These are phyloP conservation scores for Laupala kohalensis DNA, from an alignment of 1,140 invertebrate species.

Conservation along the genomic window DNA sequence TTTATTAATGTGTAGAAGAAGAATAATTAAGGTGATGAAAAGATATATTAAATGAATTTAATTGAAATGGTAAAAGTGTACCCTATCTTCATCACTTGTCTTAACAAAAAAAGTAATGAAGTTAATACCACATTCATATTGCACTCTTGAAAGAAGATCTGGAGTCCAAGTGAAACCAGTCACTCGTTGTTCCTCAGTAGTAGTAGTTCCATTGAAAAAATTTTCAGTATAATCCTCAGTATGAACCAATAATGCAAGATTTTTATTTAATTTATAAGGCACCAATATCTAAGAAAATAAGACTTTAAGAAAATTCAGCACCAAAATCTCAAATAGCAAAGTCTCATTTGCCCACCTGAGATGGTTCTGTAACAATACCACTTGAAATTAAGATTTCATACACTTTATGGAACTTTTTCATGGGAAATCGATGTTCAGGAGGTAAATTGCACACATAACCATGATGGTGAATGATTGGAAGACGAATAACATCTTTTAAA, in stretches of 20 bases:
- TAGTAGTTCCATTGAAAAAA: conserved; percentile 24
- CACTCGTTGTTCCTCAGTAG: conserved; percentile 21
- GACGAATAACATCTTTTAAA: conserved; percentile 14
- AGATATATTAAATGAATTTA: too few species aligned
- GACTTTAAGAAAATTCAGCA: conserved; percentile 4
- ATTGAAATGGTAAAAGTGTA: too few species aligned
- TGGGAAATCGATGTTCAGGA: conserved; percentile 26
- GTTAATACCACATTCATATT: conserved; percentile 27
- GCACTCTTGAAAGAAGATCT: conserved; percentile 23
- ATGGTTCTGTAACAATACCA: conserved; percentile 22
- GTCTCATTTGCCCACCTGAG: conserved; percentile 16
- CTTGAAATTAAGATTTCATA: conserved; percentile 22
- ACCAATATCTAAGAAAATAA: conserved; percentile 20
- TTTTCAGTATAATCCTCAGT: conserved; percentile 23
- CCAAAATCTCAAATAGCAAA: not conserved
- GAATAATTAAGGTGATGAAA: conserved; percentile 1
- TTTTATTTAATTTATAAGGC: conserved; percentile 18
- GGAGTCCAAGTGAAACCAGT: conserved; percentile 26
- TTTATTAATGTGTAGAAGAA: not conserved
- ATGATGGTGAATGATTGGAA: conserved; percentile 27
- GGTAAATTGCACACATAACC: conserved; percentile 26
- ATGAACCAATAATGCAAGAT: conserved; percentile 20
- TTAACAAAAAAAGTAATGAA: not conserved
- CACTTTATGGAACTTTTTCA: conserved; percentile 26
- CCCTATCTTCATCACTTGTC: too few species aligned